Percentiles rank a stretch among this genome's conserved stretches.
phyloP scores from a whole-genome alignment of 1,140 invertebrate genomes.

The Apis florea region DNA sequence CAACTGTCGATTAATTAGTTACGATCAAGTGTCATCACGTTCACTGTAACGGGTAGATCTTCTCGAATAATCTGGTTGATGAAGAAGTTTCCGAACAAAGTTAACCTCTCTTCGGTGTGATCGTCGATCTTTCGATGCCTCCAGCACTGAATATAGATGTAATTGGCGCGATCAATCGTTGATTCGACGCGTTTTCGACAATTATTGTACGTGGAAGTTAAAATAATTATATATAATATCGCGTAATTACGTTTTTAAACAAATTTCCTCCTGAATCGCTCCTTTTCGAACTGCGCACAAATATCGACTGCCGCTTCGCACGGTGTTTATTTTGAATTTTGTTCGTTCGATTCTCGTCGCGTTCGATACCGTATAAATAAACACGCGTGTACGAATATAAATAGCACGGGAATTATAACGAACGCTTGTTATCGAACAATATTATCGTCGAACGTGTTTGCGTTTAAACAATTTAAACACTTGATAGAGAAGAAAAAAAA shows the following conservation, averaged over 20 bases:
- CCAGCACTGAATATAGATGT: too few relatives aligned
- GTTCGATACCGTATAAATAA: constrained; percentile 35
- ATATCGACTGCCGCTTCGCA: background rate
- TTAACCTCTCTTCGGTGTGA: too few relatives aligned
- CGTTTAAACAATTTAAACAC: background rate
- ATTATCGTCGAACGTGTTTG: background rate
- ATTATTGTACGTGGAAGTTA: background rate
- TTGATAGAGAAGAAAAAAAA: background rate
- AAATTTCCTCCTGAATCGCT: background rate
- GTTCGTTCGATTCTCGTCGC: background rate
- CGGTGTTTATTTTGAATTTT: constrained; percentile 20
- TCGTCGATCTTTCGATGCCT: too few relatives aligned
- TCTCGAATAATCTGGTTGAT: too few relatives aligned
- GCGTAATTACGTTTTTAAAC: background rate
- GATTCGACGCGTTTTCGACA: background rate
- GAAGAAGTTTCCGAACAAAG: too few relatives aligned
- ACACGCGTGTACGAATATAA: background rate
- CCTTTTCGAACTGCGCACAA: background rate
- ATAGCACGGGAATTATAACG: background rate
- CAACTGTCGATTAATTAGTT: background rate
- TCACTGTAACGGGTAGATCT: too few relatives aligned
- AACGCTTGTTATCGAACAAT: background rate
- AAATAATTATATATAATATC: background rate
- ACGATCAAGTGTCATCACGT: background rate
- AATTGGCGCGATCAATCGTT: background rate